Evolutionary conservation across 1,140 invertebrate species (phyloP), one percentile per base, ranked within the genome.

Genomic region (Cydia pomonella): DNA sequence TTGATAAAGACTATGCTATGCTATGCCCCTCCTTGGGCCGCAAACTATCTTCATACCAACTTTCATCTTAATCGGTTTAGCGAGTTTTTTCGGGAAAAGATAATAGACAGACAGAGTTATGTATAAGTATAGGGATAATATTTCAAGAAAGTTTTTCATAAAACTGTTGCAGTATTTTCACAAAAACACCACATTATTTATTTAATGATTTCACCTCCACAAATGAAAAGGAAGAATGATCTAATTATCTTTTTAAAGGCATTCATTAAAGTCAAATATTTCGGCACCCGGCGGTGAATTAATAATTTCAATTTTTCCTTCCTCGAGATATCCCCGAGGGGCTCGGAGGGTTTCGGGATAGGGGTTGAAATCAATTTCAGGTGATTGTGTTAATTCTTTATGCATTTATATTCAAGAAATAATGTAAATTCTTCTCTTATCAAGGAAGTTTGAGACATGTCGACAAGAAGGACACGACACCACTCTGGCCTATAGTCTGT

Each of bases 281-380:
- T 72, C 69, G 29, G 72, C 53, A 74, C 74, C 44, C 59, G n/a
- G 73, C 75, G 73, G 44, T 79, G 75, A 76, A 79, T 79, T 76
- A 79, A 77, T 76, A 79, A 79, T 79, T 79, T 79, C 73, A 79
- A 79, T 79, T 77, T 79, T 77, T 50, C 47, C 47, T 47, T 47
- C 44, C 44, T 0, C 41, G 41, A 16, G 41, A 44, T 44, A 44
- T 79, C 78, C 78, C 75, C 53, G 18, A 23, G 21, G 21, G 53
- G 4, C 18, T 13, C 16, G 16, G n/a, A 69, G 33, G 33, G 25
- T 12, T 7, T 29, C 25, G 7, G 25, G 63, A 27, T 6, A 7
- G 13, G 33, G 64, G 25, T 69, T 18, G 13, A n/a, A 69, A 29
- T 69, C 25, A 29, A 29, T 69, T 69, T 29, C 25, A 29, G 64